These are phyloP conservation scores for Euclidia mi DNA, from an alignment of 2,888 invertebrate genomes.

Conservation along the genomic window DNA sequence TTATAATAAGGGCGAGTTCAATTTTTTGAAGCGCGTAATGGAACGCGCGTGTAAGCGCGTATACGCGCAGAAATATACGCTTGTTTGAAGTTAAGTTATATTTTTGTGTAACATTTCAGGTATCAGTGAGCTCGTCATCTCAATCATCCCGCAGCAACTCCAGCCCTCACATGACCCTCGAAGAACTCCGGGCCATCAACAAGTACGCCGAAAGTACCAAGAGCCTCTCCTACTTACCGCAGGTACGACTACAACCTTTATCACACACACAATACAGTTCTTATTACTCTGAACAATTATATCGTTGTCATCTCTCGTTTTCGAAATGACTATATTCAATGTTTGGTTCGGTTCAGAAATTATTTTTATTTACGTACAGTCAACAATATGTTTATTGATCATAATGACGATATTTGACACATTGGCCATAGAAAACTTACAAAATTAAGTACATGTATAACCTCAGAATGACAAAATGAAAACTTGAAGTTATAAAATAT, in stretches of 20 bases:
- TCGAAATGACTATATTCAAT: constrained; percentile 22
- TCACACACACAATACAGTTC: constrained; percentile 4
- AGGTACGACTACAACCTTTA: constrained; percentile 90
- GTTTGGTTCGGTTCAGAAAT: constrained; percentile 33
- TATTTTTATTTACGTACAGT: constrained; percentile 17
- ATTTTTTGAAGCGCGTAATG: too few species aligned
- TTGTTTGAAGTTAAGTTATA: too few species aligned
- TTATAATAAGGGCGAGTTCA: too few species aligned
- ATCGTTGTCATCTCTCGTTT: constrained; percentile 19
- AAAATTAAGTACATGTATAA: too few species aligned
- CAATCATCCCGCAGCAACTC: constrained; percentile 93
- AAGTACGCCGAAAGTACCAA: constrained; percentile 97
- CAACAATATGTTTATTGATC: too few species aligned
- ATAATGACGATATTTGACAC: too few species aligned
- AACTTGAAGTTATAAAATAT: too few species aligned
- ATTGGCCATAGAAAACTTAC: too few species aligned
- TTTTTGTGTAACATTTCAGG: constrained; percentile 68
- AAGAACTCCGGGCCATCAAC: constrained; percentile 96
- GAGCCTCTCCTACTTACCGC: constrained; percentile 97
- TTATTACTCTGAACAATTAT: constrained; percentile 23
- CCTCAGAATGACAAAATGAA: too few species aligned
- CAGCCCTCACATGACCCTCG: constrained; percentile 93
- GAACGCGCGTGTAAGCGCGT: too few species aligned
- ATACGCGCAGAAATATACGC: too few species aligned
- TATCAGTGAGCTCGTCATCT: constrained; percentile 93